phyloP scores from a whole-genome alignment of 2,797 vertebrate genomes.

The Antennarius maculatus region DNA sequence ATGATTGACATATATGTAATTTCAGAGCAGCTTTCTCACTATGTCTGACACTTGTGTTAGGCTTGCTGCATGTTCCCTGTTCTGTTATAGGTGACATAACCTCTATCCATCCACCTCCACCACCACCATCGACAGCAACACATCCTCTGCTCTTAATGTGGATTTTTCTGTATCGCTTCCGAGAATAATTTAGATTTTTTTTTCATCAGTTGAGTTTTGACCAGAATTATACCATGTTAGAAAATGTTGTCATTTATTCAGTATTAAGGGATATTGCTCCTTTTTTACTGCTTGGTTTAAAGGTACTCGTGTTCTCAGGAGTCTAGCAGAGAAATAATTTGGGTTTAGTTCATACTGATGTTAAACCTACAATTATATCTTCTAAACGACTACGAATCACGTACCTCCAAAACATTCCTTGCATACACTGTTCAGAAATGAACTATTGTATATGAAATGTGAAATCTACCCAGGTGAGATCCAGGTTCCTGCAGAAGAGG shows the following conservation, averaged over 20 bases:
- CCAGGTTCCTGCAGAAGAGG: constrained; percentile 20
- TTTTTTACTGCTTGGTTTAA: constrained; percentile 31
- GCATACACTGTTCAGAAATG: constrained; percentile 7
- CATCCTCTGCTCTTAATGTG: constrained; percentile 37
- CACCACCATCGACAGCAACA: background rate
- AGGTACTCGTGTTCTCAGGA: constrained; percentile 15
- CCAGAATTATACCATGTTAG: constrained; percentile 17
- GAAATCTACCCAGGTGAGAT: constrained; percentile 35
- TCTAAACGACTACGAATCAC: constrained; percentile 22
- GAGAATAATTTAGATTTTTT: constrained; percentile 40
- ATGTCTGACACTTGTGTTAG: constrained; percentile 45
- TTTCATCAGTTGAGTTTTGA: constrained; percentile 20
- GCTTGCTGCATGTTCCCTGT: constrained; percentile 45
- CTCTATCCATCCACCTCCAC: background rate
- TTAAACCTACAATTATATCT: constrained; percentile 2
- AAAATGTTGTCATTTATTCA: constrained; percentile 22
- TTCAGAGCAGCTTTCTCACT: constrained; percentile 53
- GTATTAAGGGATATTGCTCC: constrained; percentile 42
- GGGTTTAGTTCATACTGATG: constrained; percentile 17
- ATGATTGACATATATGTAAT: constrained; percentile 67
- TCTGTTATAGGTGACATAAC: constrained; percentile 30
- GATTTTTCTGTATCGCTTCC: constrained; percentile 36
- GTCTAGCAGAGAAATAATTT: constrained; percentile 22
- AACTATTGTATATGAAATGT: too few species aligned
- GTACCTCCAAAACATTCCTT: constrained; percentile 13